Conservation (phyloP, 53 echinoderm and acorn worm species). For the Luidia sarsii region DNA sequence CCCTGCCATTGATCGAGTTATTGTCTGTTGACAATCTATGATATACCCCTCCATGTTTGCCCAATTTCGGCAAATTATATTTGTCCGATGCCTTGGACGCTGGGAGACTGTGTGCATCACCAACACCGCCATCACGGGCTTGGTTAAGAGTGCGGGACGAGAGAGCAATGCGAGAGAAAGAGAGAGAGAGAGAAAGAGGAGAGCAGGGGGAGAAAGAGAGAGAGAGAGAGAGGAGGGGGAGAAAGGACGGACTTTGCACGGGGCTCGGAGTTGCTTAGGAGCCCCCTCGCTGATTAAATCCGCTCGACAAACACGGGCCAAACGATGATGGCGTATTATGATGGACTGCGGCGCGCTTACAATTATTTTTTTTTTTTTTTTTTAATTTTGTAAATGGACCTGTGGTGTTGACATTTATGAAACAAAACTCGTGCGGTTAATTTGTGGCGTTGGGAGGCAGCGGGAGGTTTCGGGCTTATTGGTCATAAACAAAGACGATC, state of each 20-base stretch:
- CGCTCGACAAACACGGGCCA: slow-evolving; percentile 16
- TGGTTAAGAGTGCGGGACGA: not conserved
- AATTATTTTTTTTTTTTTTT: not conserved
- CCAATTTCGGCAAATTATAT: slow-evolving; percentile 56
- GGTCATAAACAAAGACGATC: slow-evolving; percentile 55
- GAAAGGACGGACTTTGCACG: slow-evolving; percentile 25
- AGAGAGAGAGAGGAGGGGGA: not conserved
- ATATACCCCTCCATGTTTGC: slow-evolving; percentile 47
- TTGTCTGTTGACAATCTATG: slow-evolving; percentile 54
- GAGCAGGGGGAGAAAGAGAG: not conserved
- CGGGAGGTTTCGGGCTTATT: slow-evolving; percentile 28
- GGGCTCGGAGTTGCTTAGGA: too few relatives aligned
- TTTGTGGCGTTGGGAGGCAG: slow-evolving; percentile 20
- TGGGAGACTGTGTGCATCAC: slow-evolving; percentile 9
- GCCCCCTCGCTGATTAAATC: slow-evolving; percentile 34
- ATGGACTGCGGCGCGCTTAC: slow-evolving; percentile 44
- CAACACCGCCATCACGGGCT: not conserved
- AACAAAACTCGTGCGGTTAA: slow-evolving; percentile 54
- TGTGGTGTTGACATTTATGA: slow-evolving; percentile 50
- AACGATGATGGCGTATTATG: slow-evolving; percentile 56
- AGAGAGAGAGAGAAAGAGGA: not conserved
- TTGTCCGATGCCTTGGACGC: slow-evolving; percentile 43
- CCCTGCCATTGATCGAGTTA: slow-evolving; percentile 27
- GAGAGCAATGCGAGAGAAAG: not conserved
- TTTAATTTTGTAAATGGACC: slow-evolving; percentile 54